Conservation (phyloP, 2,888 invertebrate species). For the Lacanobia oleracea region DNA sequence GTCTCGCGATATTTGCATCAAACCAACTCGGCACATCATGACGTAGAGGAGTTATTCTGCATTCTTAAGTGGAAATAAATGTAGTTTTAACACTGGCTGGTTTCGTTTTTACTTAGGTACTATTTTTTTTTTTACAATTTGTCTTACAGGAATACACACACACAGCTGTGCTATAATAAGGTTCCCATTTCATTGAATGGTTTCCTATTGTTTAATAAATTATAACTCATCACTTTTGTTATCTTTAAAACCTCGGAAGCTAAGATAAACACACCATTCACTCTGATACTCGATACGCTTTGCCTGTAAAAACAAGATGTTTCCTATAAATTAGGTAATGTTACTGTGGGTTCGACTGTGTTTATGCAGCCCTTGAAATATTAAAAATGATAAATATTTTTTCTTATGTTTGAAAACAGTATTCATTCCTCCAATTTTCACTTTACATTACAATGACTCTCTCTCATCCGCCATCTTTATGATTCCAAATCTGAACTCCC, state of each 20-base stretch:
- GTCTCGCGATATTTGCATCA: constrained; percentile 57
- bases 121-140: background rate
- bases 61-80: constrained; percentile 34
- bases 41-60: constrained; percentile 26
- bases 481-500: constrained; percentile 46
- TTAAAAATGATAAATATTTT: background rate
- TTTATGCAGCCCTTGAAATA: background rate
- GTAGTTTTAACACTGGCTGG: constrained; percentile 2
- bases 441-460: constrained; percentile 25
- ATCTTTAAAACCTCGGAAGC: background rate
- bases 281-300: background rate
- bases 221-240: background rate
- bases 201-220: background rate
- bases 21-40: constrained; percentile 41
- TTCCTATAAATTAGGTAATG: background rate
- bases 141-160: background rate
- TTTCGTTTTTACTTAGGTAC: background rate
- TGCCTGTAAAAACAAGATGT: constrained; percentile 10
- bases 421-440: constrained; percentile 35
- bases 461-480: constrained; percentile 25
- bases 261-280: background rate
- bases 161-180: background rate
- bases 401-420: background rate
- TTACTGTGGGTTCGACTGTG: background rate
- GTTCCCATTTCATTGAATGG: background rate